Evolutionary conservation across 2,888 invertebrate species (phyloP).

Genomic region (Stenotaenia linearis): DNA sequence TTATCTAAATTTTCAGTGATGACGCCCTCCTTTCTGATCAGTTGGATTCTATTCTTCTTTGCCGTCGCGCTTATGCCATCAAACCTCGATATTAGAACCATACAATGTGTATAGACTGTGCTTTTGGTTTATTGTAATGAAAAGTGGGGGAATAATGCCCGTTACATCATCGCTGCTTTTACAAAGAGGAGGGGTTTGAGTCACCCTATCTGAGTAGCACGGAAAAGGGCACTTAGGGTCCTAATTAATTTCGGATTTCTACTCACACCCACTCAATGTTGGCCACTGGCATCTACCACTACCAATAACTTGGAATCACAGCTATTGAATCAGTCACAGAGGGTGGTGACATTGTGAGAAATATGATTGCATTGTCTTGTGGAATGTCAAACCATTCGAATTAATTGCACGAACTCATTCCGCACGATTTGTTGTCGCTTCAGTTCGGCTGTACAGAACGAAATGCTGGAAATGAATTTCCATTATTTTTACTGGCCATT

Average conservation of each 20-base stretch:
- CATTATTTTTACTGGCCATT: neutral
- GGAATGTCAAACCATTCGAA: neutral
- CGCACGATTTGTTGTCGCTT: neutral
- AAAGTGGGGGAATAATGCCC: neutral
- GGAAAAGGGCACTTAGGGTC: neutral
- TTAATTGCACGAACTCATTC: neutral
- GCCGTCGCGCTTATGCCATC: neutral
- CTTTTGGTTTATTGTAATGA: neutral
- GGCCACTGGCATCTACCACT: neutral
- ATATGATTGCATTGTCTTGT: neutral
- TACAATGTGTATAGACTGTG: neutral
- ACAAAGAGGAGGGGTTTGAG: neutral
- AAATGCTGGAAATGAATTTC: neutral
- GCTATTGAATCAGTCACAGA: neutral
- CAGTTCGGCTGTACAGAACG: neutral
- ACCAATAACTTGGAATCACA: neutral
- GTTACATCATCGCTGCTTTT: neutral
- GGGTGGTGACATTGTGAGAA: neutral
- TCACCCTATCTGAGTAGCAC: neutral
- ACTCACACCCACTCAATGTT: neutral
- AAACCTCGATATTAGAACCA: neutral
- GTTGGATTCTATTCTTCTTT: neutral
- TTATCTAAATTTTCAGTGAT: neutral
- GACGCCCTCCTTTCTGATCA: neutral
- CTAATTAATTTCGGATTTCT: neutral